Evolutionary conservation across 2,797 vertebrate species (phyloP).

Genomic region (Smutsia gigantea): DNA sequence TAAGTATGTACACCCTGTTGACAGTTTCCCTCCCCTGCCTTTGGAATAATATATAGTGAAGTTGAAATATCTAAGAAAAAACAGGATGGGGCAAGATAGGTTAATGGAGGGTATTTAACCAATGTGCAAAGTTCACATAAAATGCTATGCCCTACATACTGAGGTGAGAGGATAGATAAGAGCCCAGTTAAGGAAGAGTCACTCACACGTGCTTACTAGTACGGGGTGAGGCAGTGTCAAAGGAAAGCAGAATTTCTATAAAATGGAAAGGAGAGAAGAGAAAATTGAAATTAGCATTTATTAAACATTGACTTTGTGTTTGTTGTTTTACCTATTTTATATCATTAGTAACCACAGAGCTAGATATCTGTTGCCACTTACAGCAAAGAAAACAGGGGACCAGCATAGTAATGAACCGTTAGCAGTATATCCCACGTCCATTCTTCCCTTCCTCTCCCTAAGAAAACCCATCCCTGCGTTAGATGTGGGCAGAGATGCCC

Average conservation of each 20-base stretch:
- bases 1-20: background rate
- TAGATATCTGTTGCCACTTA: background rate
- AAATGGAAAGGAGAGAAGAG: background rate
- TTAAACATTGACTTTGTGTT: constrained; percentile 45
- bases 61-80: constrained; percentile 30
- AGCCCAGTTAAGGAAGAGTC: background rate
- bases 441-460: background rate
- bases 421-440: background rate
- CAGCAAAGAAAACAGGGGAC: background rate
- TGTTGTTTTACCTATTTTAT: background rate
- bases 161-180: background rate
- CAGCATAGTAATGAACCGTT: background rate
- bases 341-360: background rate
- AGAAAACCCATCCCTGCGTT: background rate
- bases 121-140: background rate
- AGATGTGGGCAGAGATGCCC: background rate
- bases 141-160: background rate
- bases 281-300: constrained; percentile 16
- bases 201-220: background rate
- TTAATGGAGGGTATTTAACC: constrained; percentile 9
- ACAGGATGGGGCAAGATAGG: background rate
- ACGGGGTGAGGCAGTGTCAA: background rate
- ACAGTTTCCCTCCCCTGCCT: background rate
- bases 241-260: background rate
- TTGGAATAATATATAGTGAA: constrained; percentile 36